These are phyloP conservation scores for Chascanopsetta lugubris DNA, from an alignment of 2,113 vertebrate species.

Conservation along the genomic window DNA sequence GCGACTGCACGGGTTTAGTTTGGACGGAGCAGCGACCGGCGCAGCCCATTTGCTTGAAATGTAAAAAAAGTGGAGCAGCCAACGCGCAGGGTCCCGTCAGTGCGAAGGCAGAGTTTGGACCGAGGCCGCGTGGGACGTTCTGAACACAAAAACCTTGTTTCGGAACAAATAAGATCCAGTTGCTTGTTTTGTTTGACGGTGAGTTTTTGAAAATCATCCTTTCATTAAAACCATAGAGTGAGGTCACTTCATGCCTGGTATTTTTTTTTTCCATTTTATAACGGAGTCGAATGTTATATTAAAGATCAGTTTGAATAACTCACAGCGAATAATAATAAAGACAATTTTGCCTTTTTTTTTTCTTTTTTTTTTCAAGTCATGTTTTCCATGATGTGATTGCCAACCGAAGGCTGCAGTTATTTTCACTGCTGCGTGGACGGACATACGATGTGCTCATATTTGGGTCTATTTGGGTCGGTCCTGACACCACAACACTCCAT, in stretches of 20 bases:
- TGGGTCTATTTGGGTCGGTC: conserved; percentile 18
- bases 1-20: conserved; percentile 1
- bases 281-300: not conserved
- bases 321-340: not conserved
- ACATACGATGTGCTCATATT: conserved; percentile 36
- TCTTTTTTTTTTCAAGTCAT: not conserved
- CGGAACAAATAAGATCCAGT: not conserved
- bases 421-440: conserved; percentile 26
- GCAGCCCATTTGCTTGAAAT: conserved; percentile 20
- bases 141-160: not conserved
- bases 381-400: conserved; percentile 7
- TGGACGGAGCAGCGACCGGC: not conserved
- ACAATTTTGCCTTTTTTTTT: too few relatives aligned
- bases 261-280: not conserved
- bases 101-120: conserved; percentile 14
- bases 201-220: not conserved
- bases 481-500: conserved; percentile 60
- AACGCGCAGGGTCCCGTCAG: conserved; percentile 15
- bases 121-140: not conserved
- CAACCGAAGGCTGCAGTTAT: not conserved
- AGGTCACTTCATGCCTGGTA: not conserved
- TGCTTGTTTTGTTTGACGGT: conserved; percentile 4
- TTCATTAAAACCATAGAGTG: not conserved
- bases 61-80: conserved; percentile 12
- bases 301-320: too few relatives aligned